Conservation (phyloP, 2,113 vertebrate species). For the Euleptes europaea region DNA sequence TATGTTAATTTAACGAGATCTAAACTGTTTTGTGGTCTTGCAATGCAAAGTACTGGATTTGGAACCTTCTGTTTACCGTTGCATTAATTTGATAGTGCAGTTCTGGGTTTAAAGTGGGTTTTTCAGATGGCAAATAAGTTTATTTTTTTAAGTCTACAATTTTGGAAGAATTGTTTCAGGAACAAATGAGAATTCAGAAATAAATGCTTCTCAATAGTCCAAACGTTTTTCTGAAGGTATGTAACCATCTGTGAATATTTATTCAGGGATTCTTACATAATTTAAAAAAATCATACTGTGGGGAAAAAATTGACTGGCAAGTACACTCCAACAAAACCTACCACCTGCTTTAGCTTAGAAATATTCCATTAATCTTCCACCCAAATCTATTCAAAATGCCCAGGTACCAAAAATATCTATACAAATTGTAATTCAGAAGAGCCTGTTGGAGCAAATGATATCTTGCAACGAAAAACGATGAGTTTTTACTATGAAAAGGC, state of each 20-base stretch:
- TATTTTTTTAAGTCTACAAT: conserved; percentile 24
- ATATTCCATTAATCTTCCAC: background rate
- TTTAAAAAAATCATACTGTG: too few species aligned
- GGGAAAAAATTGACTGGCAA: background rate
- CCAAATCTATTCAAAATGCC: background rate
- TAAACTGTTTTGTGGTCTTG: conserved; percentile 60
- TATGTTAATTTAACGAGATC: conserved; percentile 65
- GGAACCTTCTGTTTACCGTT: conserved; percentile 64
- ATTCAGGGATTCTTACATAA: background rate
- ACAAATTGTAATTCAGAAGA: background rate
- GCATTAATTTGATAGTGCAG: conserved; percentile 52
- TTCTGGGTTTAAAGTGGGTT: conserved; percentile 45
- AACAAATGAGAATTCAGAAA: too few species aligned
- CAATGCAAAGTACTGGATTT: conserved; percentile 50
- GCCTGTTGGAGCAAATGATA: background rate
- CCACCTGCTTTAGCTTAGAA: background rate
- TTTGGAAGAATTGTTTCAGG: conserved; percentile 36
- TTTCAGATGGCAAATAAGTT: conserved; percentile 37
- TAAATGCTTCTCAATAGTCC: too few species aligned
- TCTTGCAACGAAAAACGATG: background rate
- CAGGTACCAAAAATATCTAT: background rate
- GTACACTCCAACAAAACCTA: background rate
- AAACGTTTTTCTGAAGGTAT: too few species aligned
- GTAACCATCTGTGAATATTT: too few species aligned
- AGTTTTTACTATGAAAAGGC: background rate